phyloP scores from a whole-genome alignment of 2,888 invertebrate species.

The Drosophila nr. perissopoda region DNA sequence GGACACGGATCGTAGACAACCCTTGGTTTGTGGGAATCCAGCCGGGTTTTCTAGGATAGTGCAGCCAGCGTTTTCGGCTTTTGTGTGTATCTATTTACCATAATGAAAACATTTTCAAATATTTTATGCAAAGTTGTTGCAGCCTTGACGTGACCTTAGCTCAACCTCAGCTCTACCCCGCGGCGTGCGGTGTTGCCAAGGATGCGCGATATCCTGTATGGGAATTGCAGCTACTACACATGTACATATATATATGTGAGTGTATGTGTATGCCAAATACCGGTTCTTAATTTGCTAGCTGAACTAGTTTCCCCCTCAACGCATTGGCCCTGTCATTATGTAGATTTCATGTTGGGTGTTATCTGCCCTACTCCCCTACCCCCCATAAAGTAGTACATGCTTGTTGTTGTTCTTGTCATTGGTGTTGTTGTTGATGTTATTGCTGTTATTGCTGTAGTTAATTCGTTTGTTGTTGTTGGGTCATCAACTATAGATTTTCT shows the following conservation, averaged over 20 bases:
- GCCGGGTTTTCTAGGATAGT: slow-evolving; percentile 20
- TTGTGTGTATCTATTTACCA: slow-evolving; percentile 69
- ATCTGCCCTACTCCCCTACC: slow-evolving; percentile 18
- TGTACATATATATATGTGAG: not conserved
- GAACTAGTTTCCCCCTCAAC: slow-evolving; percentile 64
- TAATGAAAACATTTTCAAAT: slow-evolving; percentile 81
- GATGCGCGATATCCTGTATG: slow-evolving; percentile 67
- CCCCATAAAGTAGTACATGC: slow-evolving; percentile 1
- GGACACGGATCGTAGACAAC: slow-evolving; percentile 49
- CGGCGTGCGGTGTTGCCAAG: slow-evolving; percentile 42
- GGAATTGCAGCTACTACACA: slow-evolving; percentile 60
- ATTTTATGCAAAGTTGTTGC: slow-evolving; percentile 79
- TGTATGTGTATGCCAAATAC: slow-evolving; percentile 49
- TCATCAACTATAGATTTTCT: slow-evolving; percentile 69
- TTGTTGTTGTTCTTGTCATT: slow-evolving; percentile 18
- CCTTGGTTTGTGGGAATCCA: slow-evolving; percentile 68
- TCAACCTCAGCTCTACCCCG: slow-evolving; percentile 67
- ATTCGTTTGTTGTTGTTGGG: slow-evolving; percentile 41
- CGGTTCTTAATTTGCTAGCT: slow-evolving; percentile 76
- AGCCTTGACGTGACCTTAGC: slow-evolving; percentile 72
- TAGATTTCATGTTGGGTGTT: slow-evolving; percentile 58
- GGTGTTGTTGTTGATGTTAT: slow-evolving; percentile 26
- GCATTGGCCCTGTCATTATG: slow-evolving; percentile 63
- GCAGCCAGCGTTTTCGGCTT: slow-evolving; percentile 47
- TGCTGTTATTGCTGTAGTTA: slow-evolving; percentile 33